Percentiles rank a stretch among this genome's conserved stretches.
Evolutionary conservation across 2,113 vertebrate species (phyloP).

Genomic region (Vimba vimba): DNA sequence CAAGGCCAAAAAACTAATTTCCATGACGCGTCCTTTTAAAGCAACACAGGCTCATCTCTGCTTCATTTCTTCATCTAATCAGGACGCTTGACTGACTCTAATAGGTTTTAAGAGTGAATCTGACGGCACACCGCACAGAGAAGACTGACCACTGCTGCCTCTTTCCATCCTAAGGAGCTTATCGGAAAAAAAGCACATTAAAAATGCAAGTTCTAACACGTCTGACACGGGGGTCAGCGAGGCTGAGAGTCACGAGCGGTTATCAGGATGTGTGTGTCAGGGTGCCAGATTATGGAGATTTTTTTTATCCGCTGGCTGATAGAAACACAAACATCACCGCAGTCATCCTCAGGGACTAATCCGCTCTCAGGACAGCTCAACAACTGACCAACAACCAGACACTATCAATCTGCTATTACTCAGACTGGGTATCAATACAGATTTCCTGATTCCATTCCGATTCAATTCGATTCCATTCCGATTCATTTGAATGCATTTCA

Average conservation of each 20-base stretch:
- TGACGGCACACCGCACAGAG: neutral
- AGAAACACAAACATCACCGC: conserved; percentile 60
- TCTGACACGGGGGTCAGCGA: neutral
- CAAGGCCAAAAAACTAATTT: conserved; percentile 53
- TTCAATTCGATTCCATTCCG: neutral
- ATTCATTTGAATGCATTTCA: neutral
- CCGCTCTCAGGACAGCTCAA: neutral
- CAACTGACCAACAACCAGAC: conserved; percentile 65
- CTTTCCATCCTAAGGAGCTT: conserved; percentile 38
- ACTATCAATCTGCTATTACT: neutral
- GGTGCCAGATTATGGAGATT: conserved; percentile 8
- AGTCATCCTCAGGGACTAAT: conserved; percentile 15
- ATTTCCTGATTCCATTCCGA: neutral
- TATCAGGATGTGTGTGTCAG: conserved; percentile 25
- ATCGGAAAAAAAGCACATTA: conserved; percentile 31
- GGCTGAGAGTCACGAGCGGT: neutral
- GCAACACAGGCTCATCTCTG: neutral
- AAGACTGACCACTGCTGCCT: conserved; percentile 34
- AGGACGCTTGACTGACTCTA: conserved; percentile 19
- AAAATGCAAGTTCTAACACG: conserved; percentile 43
- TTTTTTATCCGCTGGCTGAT: conserved; percentile 1
- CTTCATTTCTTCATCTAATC: conserved; percentile 41
- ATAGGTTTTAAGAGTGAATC: conserved; percentile 33
- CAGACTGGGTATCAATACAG: neutral
- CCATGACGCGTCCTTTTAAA: conserved; percentile 42